Percentiles rank a stretch among this genome's conserved stretches.
Evolutionary conservation across 2,888 invertebrate genomes (phyloP).

Genomic region (Scaptomyza caliginosa): DNA sequence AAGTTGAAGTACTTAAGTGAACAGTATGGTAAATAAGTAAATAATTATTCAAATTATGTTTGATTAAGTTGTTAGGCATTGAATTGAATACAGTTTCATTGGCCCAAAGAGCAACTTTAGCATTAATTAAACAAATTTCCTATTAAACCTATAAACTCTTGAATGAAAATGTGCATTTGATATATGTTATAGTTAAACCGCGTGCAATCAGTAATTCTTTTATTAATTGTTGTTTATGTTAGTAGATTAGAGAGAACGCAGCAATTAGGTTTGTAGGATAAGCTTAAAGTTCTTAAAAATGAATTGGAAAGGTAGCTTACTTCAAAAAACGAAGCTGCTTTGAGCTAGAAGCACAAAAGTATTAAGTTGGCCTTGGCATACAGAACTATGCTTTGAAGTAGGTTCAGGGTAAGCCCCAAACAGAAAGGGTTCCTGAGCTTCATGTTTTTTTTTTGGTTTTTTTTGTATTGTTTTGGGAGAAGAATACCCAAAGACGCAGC

Average conservation of each 20-base stretch:
- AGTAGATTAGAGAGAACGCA: conserved; percentile 64
- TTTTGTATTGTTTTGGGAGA: conserved; percentile 27
- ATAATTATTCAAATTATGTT: conserved; percentile 2
- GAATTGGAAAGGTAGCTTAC: conserved; percentile 64
- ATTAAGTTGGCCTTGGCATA: conserved; percentile 49
- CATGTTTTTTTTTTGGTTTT: conserved; percentile 24
- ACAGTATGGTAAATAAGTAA: conserved; percentile 9
- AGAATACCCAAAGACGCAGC: conserved; percentile 66
- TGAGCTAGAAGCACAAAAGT: conserved; percentile 52
- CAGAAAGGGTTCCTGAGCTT: conserved; percentile 52
- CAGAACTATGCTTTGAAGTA: conserved; percentile 25
- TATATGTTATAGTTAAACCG: conserved; percentile 66
- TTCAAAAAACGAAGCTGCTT: conserved; percentile 66
- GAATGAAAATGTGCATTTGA: conserved; percentile 71
- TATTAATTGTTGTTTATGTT: conserved; percentile 49
- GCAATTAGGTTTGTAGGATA: conserved; percentile 69
- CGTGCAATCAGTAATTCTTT: conserved; percentile 71
- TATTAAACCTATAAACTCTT: conserved; percentile 65
- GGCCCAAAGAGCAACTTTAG: conserved; percentile 80
- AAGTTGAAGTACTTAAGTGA: conserved; percentile 7
- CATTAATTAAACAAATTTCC: conserved; percentile 27
- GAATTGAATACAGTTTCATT: conserved; percentile 64
- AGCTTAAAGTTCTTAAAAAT: conserved; percentile 70
- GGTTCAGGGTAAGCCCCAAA: conserved; percentile 34
- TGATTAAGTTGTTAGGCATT: conserved; percentile 31